Base-by-base conservation (phyloP, 1,140 invertebrate genomes). In the Drosophila auraria region DNA sequence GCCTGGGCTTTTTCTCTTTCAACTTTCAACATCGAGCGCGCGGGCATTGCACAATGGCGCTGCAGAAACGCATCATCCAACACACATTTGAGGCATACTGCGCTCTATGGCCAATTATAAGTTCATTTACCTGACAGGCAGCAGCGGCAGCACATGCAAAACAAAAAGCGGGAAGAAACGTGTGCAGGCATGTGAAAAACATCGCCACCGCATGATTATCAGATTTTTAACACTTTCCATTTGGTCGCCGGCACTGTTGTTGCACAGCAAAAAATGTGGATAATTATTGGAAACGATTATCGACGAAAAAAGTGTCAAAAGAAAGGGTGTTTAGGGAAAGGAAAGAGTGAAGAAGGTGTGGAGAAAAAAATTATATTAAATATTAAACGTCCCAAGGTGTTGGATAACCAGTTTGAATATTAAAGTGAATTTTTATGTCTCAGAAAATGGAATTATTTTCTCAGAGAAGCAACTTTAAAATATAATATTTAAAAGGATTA, bases 151-250 rank as follows among this genome's bases (percentile, higher is more conserved):
- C 4, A 5, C 69, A 86, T 54, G 69, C 76, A 77, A 70, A 56
- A 77, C 63, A 59, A 63, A 79, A 54, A 51, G 63, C 66, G 83
- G 83, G 72, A 87, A 87, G 78, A 81, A 75, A 84, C 69, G 71
- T 84, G 84, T 82, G 86, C 75, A 90, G 80, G 82, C 74, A 82
- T 90, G 84, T 84, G 75, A 80, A 87, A 76, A 82, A 79, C 68
- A 90, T 71, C 44, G 79, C 82, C 87, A 90, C 86, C 86, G 87
- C 86, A 90, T 90, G 72, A 86, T 90, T 90, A 90, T 90, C 79
- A 80, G 79, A 82, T 90, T 90, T 90, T 90, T 77, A 90, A 90
- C 86, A 90, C 86, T 90, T 90, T 90, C 86, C 86, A 76, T 86
- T 86, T 51, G 75, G 62, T 73, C 45, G 6, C 38, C 2, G 25